Evolutionary conservation across 2,888 invertebrate genomes (phyloP), one percentile per base, ranked within the genome.

Genomic region (Brachypterus glaber): DNA sequence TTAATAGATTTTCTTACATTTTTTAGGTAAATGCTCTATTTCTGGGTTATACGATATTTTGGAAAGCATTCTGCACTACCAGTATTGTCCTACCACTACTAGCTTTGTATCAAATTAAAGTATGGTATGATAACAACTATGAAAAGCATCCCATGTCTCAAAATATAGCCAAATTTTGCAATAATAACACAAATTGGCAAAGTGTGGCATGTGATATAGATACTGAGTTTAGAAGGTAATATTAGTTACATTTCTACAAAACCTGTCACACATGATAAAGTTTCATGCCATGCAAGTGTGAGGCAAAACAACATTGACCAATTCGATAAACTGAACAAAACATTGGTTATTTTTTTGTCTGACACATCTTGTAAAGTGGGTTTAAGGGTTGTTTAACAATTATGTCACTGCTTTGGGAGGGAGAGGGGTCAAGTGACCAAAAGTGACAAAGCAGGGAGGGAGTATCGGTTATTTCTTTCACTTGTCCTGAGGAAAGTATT

Each of bases 131-230:
- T 35, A 68, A 78, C 34, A 70, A 79, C 42, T 85, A 79, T 74
- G 64, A 66, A 4, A 70, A 74, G 9, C 91, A 92, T 67, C 91
- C 91, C 0, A 77, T 88, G 4, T 77, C 78, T 9, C 69, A 71
- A 50, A 73, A 75, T 24, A 66, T 91, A 2, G 49, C 68, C n/a
- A 72, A 74, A 34, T 87, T 61, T 39, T 72, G 75, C 13, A 72
- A 74, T 41, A 67, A 71, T n/a, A 74, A 75, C 24, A 68, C 67
- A 30, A 73, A 73, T 39, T 87, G 86, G 85, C 66, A 70, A 45
- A 62, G 72, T n/a, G 73, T 85, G 1, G 84, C 84, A 29, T 66
- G 73, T 9, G 73, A 77, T 47, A 76, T 89, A 29, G 82, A 88
- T 59, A 66, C 66, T 34, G 87, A 88, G 62, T 87, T 77, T 62